phyloP scores from a whole-genome alignment of 1,140 invertebrate genomes.

The Drosophila fuyamai region DNA sequence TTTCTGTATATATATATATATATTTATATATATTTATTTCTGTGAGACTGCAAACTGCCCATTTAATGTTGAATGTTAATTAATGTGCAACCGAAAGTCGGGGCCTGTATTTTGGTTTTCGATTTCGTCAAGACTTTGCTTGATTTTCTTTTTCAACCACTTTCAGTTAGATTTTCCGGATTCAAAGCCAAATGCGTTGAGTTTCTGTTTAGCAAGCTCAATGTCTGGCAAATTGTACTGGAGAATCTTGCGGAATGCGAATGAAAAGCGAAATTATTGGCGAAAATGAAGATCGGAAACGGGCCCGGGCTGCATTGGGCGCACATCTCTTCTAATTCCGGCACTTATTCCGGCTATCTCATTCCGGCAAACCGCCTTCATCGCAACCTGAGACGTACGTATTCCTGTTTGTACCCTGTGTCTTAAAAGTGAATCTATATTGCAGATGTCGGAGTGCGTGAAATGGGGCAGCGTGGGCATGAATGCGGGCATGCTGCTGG shows the following conservation, averaged over 20 bases:
- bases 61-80: not conserved
- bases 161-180: slow-evolving; percentile 10
- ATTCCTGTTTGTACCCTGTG: slow-evolving; percentile 32
- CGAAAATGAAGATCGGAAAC: not conserved
- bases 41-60: slow-evolving; percentile 16
- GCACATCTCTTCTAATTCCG: not conserved
- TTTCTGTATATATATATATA: slow-evolving; percentile 6
- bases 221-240: not conserved
- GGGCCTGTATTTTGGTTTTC: not conserved
- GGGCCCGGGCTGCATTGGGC: not conserved
- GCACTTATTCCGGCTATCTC: slow-evolving; percentile 4
- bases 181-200: not conserved
- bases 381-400: slow-evolving; percentile 40
- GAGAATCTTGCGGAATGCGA: slow-evolving; percentile 4
- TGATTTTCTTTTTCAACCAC: slow-evolving; percentile 2
- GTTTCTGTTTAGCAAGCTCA: not conserved
- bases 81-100: not conserved
- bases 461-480: slow-evolving; percentile 89
- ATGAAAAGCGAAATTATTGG: slow-evolving; percentile 1
- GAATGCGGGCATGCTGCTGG: slow-evolving; percentile 88
- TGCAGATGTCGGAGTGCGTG: slow-evolving; percentile 88
- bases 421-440: slow-evolving; percentile 79
- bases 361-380: slow-evolving; percentile 14
- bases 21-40: not conserved
- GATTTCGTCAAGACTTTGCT: slow-evolving; percentile 2